phyloP scores from a whole-genome alignment of 2,797 vertebrate species.

The Cryptoblepharus egeriae region DNA sequence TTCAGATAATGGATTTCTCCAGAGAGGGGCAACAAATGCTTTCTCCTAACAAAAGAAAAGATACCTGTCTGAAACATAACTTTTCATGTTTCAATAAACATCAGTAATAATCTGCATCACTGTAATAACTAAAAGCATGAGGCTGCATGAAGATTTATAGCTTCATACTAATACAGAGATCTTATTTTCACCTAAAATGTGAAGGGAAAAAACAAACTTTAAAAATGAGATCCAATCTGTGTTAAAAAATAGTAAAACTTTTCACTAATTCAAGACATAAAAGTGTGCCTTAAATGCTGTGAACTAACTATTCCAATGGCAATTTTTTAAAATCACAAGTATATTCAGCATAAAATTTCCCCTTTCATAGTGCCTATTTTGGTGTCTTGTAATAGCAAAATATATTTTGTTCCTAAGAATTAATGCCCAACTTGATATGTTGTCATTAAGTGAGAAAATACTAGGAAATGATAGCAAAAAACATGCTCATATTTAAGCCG shows the following conservation, averaged over 20 bases:
- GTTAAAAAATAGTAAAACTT: neutral
- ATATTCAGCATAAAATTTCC: neutral
- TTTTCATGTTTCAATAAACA: neutral
- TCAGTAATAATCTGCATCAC: neutral
- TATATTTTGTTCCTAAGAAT: neutral
- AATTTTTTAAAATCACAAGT: neutral
- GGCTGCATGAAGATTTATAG: neutral
- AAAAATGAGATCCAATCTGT: neutral
- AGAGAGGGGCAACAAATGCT: neutral
- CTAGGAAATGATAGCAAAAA: slow-evolving; percentile 16
- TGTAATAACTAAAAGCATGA: neutral
- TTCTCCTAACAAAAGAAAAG: neutral
- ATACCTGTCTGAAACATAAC: neutral
- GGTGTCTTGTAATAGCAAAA: neutral
- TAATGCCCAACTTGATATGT: neutral
- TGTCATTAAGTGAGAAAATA: neutral
- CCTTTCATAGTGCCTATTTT: neutral
- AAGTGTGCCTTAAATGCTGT: neutral
- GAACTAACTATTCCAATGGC: neutral
- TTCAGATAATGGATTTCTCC: neutral
- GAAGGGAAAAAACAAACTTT: neutral
- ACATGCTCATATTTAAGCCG: neutral
- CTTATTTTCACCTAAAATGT: neutral
- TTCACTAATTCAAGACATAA: neutral
- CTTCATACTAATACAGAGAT: neutral